A percentile compares a stretch with the other conserved stretches of the same genome.
Conservation (phyloP, 2,888 invertebrate species). For the Ormyrus rosae region DNA sequence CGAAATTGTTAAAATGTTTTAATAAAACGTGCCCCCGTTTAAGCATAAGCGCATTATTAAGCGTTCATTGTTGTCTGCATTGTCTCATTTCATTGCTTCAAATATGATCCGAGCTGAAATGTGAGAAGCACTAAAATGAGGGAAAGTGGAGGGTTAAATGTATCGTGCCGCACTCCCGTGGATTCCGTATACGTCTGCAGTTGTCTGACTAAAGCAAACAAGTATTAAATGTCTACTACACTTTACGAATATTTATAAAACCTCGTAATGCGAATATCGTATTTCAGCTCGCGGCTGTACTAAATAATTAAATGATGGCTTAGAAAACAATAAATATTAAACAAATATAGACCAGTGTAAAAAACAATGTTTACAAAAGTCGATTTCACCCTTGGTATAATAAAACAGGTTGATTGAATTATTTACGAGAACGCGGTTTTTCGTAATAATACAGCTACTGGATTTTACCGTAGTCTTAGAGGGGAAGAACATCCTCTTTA, state of each 20-base stretch:
- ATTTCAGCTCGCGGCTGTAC: neutral
- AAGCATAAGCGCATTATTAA: constrained; percentile 29
- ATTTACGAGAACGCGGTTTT: no score
- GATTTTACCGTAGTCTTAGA: neutral
- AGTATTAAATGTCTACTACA: constrained; percentile 17
- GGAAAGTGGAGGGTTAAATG: constrained; percentile 45
- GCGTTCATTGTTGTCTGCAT: constrained; percentile 31
- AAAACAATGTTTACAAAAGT: no score
- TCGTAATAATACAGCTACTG: no score
- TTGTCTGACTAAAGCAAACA: constrained; percentile 26
- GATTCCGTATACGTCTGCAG: constrained; percentile 29
- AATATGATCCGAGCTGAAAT: constrained; percentile 42
- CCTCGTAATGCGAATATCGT: neutral
- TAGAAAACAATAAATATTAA: no score
- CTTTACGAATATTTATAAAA: constrained; percentile 1
- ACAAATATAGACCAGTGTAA: no score
- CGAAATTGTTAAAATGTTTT: neutral
- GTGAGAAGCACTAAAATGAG: constrained; percentile 43
- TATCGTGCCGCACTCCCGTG: constrained; percentile 21
- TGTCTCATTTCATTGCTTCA: constrained; percentile 41
- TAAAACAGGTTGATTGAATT: no score
- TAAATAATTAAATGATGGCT: neutral
- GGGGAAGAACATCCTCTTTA: constrained; percentile 38
- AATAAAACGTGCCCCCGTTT: neutral
- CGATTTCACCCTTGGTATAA: no score